phyloP scores from a whole-genome alignment of 2,113 vertebrate genomes.

The Nettapus auritus region DNA sequence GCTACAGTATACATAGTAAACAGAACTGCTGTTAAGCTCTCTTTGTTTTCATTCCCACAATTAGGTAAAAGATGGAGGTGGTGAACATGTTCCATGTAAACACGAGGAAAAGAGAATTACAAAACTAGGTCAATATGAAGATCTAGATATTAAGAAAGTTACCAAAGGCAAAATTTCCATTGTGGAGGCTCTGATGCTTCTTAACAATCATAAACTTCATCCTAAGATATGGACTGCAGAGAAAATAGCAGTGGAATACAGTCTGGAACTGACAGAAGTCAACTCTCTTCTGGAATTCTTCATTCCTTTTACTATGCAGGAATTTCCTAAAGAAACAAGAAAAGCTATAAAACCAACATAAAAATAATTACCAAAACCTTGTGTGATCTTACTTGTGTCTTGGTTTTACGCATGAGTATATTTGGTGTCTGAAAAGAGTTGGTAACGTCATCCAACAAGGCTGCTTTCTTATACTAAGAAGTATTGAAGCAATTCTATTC shows the following conservation, averaged over 20 bases:
- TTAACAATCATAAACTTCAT: constrained; percentile 85
- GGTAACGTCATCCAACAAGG: neutral
- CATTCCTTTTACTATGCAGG: constrained; percentile 83
- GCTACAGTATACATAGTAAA: neutral
- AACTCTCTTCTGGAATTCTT: constrained; percentile 86
- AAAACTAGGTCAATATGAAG: constrained; percentile 58
- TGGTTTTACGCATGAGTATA: neutral
- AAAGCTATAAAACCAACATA: constrained; percentile 81
- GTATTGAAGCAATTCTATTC: neutral
- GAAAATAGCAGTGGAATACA: constrained; percentile 89
- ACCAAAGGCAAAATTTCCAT: constrained; percentile 89
- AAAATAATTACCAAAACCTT: constrained; percentile 40
- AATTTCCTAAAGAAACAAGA: constrained; percentile 74
- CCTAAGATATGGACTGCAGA: constrained; percentile 87
- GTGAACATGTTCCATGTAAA: constrained; percentile 39
- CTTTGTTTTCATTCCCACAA: constrained; percentile 29
- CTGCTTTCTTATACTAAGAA: neutral
- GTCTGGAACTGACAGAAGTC: constrained; percentile 85
- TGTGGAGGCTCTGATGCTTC: constrained; percentile 84
- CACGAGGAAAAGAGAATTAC: constrained; percentile 76
- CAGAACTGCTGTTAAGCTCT: constrained; percentile 21
- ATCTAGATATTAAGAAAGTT: constrained; percentile 76
- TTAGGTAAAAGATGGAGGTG: constrained; percentile 57
- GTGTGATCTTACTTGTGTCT: neutral
- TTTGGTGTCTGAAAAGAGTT: neutral